phyloP scores from a whole-genome alignment of 2,113 vertebrate species.

The Alaudala cheleensis region DNA sequence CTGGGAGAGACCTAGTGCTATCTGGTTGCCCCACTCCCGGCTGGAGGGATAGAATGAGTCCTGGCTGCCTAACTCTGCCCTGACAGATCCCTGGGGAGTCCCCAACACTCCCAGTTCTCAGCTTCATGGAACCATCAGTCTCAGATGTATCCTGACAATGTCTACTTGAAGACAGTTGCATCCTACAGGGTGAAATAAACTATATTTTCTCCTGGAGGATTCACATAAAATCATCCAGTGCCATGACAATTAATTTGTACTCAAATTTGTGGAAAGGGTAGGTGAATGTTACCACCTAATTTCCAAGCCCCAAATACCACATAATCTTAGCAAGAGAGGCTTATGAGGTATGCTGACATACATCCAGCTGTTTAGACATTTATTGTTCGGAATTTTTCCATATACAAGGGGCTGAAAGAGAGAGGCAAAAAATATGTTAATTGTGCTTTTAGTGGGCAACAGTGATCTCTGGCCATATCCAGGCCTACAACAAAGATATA shows the following conservation, averaged over 20 bases:
- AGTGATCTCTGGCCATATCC: neutral
- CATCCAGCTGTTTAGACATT: neutral
- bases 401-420: neutral
- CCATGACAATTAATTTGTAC: neutral
- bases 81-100: accelerated
- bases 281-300: neutral
- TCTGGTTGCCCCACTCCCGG: accelerated
- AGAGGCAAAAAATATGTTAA: neutral
- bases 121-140: too few species aligned
- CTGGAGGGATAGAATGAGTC: accelerated
- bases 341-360: neutral
- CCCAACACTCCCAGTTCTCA: accelerated
- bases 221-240: neutral
- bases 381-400: neutral
- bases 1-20: accelerated
- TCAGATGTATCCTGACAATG: neutral
- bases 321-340: neutral
- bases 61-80: neutral
- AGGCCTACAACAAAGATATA: neutral
- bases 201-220: neutral
- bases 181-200: neutral
- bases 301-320: neutral
- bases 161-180: neutral
- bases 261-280: neutral
- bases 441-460: neutral